phyloP scores from a whole-genome alignment of 2,888 invertebrate species.

The Lochmaea capreae region DNA sequence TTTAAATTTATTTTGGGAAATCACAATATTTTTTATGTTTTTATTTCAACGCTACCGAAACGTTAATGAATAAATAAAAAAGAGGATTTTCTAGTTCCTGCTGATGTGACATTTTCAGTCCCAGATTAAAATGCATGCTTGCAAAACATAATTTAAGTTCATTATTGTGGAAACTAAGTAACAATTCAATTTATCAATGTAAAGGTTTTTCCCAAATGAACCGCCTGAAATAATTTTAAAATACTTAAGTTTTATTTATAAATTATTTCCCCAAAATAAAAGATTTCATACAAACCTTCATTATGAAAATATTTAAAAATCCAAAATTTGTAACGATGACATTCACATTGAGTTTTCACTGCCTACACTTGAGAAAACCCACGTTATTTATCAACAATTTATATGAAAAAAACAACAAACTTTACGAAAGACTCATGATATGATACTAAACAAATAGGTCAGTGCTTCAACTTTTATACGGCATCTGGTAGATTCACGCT shows the following conservation, averaged over 20 bases:
- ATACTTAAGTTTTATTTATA: not conserved
- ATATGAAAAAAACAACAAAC: not conserved
- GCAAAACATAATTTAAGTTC: too few relatives aligned
- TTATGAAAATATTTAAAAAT: slow-evolving; percentile 41
- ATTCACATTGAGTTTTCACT: slow-evolving; percentile 38
- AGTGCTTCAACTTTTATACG: slow-evolving; percentile 64
- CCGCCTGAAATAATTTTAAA: not conserved
- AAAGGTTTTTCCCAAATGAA: too few relatives aligned
- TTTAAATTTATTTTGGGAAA: too few relatives aligned
- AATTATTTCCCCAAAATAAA: not conserved
- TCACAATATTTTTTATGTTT: too few relatives aligned
- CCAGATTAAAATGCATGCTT: too few relatives aligned
- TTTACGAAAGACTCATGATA: slow-evolving; percentile 45
- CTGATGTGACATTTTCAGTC: too few relatives aligned
- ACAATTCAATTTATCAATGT: too few relatives aligned
- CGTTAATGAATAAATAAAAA: too few relatives aligned
- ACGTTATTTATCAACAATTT: slow-evolving; percentile 13
- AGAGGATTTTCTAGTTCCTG: too few relatives aligned
- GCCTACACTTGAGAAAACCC: slow-evolving; percentile 17
- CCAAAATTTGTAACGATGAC: slow-evolving; percentile 39
- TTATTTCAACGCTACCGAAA: too few relatives aligned
- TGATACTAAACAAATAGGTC: slow-evolving; percentile 65
- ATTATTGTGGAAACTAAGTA: too few relatives aligned
- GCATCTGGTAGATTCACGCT: slow-evolving; percentile 30
- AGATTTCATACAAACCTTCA: slow-evolving; percentile 45